phyloP scores from a whole-genome alignment of 2,113 vertebrate species.

The Psittacula cyanocephala region DNA sequence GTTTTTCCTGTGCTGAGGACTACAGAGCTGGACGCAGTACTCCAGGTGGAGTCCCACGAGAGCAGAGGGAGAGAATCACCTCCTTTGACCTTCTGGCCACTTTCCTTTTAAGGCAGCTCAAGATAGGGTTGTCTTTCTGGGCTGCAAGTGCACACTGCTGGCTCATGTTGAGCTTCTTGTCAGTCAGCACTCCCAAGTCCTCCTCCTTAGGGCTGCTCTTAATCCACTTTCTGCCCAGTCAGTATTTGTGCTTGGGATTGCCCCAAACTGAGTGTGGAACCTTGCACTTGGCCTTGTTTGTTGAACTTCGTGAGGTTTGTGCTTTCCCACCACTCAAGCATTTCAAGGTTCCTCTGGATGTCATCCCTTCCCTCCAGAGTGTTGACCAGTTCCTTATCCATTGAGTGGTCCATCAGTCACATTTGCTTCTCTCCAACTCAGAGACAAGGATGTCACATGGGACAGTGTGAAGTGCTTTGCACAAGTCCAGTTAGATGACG shows the following conservation, averaged over 20 bases:
- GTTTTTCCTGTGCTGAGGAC: background rate
- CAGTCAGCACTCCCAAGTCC: background rate
- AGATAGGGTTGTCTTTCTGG: background rate
- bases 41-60: background rate
- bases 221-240: background rate
- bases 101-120: background rate
- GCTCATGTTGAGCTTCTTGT: background rate
- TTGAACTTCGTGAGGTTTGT: background rate
- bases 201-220: background rate
- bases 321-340: background rate
- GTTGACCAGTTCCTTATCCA: background rate
- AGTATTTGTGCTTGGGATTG: background rate
- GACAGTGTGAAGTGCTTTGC: background rate
- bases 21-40: background rate
- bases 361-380: background rate
- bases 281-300: background rate
- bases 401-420: background rate
- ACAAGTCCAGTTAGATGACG: background rate
- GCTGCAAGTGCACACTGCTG: background rate
- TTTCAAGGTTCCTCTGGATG: background rate
- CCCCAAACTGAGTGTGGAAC: background rate
- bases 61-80: background rate
- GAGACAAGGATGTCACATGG: background rate
- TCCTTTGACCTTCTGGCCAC: background rate
- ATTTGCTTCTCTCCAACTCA: background rate